Base-by-base conservation (phyloP, 37 sponge, comb jelly and placozoan species). In the Agelas oroides region DNA sequence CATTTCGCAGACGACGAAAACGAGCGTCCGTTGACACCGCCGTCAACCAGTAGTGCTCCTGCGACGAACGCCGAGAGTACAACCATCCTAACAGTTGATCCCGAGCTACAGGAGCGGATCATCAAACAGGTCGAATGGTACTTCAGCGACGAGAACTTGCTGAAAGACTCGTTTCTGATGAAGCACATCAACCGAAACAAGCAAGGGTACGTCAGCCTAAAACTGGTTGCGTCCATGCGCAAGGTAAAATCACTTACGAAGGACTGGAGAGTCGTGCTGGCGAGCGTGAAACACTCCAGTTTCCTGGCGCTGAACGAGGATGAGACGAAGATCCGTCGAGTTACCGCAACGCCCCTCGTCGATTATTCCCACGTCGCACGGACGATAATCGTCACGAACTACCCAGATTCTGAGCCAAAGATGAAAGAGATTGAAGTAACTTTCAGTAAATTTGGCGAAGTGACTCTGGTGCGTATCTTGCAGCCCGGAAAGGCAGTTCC, bases 71-170 rank as follows among this genome's bases (percentile, higher is more conserved):
- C 31, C 18, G 27, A 21, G 16, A 66, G 80, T 15, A 28, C 34
- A 6, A 17, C 32, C 34, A 35, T 23, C 19, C n/a, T 54, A 41
- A 68, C n/a, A 31, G 66, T 82, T 0, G 82, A 80, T 6, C 38
- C 84, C 0, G 92, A 91, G 13, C 58, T 86, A 31, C 46, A 39
- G 40, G 79, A 86, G 60, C 80, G 62, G 57, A 90, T 95, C 24
- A 38, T 82, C 27, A 66, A 92, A 37, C 97, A 95, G 70, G 84
- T 97, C 39, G 98, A 97, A 59, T 97, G 86, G 80, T 97, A 97
- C 71, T 97, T 97, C 82, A 93, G 98, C 72, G 95, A 97, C 80
- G 98, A 95, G 37, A 93, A 97, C 70, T 67, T 97, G n/a, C 75
- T 77, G 68, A 92, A 93, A 38, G 95, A 97, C 40, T 85, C 92